Evolutionary conservation across 2,888 invertebrate species (phyloP), one percentile per base, ranked within the genome.

Genomic region (Mellilla xanthometata): DNA sequence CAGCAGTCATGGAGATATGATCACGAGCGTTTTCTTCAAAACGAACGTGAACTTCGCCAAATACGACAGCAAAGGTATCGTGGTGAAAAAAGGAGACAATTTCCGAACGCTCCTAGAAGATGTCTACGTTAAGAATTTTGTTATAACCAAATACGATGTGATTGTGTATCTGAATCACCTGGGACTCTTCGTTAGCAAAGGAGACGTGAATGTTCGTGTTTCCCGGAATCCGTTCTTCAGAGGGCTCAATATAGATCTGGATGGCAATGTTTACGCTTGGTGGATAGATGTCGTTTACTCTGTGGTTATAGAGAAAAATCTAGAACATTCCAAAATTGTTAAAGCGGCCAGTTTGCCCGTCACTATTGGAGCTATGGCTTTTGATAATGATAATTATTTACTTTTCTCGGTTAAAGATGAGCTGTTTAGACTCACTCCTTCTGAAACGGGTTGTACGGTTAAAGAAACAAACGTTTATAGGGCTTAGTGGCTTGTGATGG

Each of bases 281-380:
- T 88, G 87, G 86, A 39, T 88, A 1, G 85, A 88, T 41, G 81
- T 79, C 0, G 68, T 89, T 2, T 89, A 86, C 39, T 80, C 71
- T 59, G 65, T 89, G 1, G 33, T 65, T 30, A 59, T 84, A 24
- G 65, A 69, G 0, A 67, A 64, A 11, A 65, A 70, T 39, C 50
- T 86, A 4, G 12, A 53, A 5, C 60, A 76, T 11, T 79, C 85
- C 0, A 68, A 36, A 7, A 26, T 89, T 12, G 66, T 61, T 0
- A 78, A 68, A 54, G 58, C 85, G 0, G 76, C 75, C 8, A 53
- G 71, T 24, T 45, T 86, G 3, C 65, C 70, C 0, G 11, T 36
- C 4, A 47, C 51, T 1, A 74, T 88, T 8, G 85, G 82, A 1
- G 72, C 81, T 1, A 54, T 89, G 60, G 62, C 77, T 0, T 88